Conservation (phyloP, 1,140 invertebrate genomes). For the Chironomus tepperi region DNA sequence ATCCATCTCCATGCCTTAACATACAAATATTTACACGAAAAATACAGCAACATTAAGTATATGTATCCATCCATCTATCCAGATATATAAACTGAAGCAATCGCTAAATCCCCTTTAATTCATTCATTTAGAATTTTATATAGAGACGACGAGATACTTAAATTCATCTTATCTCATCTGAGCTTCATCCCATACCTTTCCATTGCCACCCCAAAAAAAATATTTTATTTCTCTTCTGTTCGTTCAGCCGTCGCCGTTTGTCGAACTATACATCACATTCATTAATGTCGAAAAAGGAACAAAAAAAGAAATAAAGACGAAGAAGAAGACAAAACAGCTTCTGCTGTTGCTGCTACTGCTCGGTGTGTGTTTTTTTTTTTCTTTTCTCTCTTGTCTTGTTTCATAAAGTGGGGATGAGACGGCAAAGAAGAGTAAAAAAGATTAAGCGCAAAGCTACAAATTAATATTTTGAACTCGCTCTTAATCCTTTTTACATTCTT, state of each 20-base stretch:
- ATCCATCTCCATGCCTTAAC: no score
- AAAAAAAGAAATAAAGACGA: neutral
- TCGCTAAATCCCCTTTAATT: constrained; percentile 11
- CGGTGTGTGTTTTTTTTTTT: neutral
- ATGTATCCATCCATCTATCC: no score
- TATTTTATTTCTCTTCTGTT: no score
- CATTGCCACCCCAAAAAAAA: neutral
- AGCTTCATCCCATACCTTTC: neutral
- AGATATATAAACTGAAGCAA: neutral
- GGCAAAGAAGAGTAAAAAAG: constrained; percentile 1
- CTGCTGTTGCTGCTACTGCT: no score
- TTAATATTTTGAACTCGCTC: constrained; percentile 23
- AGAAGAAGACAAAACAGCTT: neutral
- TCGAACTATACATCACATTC: neutral
- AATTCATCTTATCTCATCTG: neutral
- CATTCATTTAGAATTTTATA: constrained; percentile 21
- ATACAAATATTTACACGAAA: no score
- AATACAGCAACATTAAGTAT: no score
- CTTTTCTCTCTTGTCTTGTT: neutral
- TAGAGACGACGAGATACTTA: neutral
- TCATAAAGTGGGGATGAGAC: neutral
- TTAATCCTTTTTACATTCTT: constrained; percentile 24
- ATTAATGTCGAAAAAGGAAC: no score
- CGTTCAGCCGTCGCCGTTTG: neutral
- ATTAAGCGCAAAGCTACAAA: constrained; percentile 22